phyloP scores from a whole-genome alignment of 2,797 vertebrate species.

The Onychomys torridus region DNA sequence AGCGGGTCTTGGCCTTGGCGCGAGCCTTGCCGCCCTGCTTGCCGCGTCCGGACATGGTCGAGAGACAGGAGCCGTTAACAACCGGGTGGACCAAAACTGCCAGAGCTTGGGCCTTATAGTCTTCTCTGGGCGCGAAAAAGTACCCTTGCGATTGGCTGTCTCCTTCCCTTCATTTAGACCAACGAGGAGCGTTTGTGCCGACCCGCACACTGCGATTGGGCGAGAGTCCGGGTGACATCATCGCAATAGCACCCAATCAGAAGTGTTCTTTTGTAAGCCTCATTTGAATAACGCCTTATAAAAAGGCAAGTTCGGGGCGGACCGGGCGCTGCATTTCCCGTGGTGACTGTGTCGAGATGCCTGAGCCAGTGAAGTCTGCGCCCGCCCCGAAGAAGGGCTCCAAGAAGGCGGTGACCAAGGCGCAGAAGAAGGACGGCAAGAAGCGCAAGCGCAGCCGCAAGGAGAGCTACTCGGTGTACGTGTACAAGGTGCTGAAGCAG shows the following conservation, averaged over 20 bases:
- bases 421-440: too few relatives aligned
- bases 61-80: accelerated
- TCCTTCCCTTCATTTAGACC: not conserved
- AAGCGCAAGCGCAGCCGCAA: not conserved
- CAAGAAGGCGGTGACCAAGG: not conserved
- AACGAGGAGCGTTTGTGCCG: not conserved
- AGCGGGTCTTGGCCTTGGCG: slow-evolving; percentile 54
- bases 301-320: accelerated
- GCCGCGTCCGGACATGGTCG: not conserved
- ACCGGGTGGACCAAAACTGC: accelerated
- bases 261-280: too few relatives aligned
- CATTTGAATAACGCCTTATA: not conserved
- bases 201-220: not conserved
- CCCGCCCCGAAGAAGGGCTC: slow-evolving; percentile 15
- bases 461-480: slow-evolving; percentile 86
- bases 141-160: not conserved
- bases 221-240: accelerated
- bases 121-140: not conserved
- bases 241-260: not conserved
- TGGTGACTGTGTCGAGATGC: not conserved
- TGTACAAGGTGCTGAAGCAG: slow-evolving; percentile 75
- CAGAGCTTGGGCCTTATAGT: not conserved
- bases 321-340: accelerated
- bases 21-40: slow-evolving; percentile 54
- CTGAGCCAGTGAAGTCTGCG: not conserved